These are phyloP conservation scores for Drosophila siamana DNA, from an alignment of 2,888 invertebrate genomes.

Conservation along the genomic window DNA sequence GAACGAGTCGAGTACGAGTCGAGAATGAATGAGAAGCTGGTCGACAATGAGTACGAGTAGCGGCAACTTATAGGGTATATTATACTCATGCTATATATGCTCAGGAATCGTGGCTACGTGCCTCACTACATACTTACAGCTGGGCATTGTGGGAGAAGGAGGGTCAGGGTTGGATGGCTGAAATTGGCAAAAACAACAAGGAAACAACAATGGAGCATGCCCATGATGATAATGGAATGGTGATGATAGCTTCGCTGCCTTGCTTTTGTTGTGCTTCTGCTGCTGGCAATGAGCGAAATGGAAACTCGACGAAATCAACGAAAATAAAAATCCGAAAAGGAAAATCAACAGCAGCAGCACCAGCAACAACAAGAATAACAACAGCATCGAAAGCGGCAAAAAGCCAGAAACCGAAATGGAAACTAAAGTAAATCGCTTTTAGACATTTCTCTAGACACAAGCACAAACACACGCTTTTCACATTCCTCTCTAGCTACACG, in stretches of 20 bases:
- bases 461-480: conserved; percentile 28
- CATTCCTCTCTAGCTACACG: conserved; percentile 28
- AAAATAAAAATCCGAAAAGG: conserved; percentile 63
- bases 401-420: conserved; percentile 56
- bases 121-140: conserved; percentile 8
- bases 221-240: conserved; percentile 70
- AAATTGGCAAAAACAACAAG: conserved; percentile 54
- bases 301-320: conserved; percentile 62
- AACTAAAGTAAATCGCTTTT: conserved; percentile 70
- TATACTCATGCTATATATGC: conserved; percentile 1
- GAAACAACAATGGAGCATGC: conserved; percentile 53
- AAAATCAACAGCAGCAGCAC: conserved; percentile 41
- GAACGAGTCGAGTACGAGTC: conserved; percentile 61
- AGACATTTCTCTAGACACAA: conserved; percentile 58
- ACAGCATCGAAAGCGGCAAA: conserved; percentile 30
- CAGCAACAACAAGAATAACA: conserved; percentile 7
- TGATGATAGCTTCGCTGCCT: conserved; percentile 59
- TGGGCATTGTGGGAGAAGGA: conserved; percentile 4
- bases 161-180: conserved; percentile 21
- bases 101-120: conserved; percentile 40
- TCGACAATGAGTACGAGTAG: not conserved
- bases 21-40: conserved; percentile 63
- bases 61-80: conserved; percentile 20
- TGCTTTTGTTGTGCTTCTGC: conserved; percentile 23
- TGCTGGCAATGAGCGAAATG: conserved; percentile 57